phyloP scores from a whole-genome alignment of 1,140 invertebrate genomes.

The Meloidogyne hapla region DNA sequence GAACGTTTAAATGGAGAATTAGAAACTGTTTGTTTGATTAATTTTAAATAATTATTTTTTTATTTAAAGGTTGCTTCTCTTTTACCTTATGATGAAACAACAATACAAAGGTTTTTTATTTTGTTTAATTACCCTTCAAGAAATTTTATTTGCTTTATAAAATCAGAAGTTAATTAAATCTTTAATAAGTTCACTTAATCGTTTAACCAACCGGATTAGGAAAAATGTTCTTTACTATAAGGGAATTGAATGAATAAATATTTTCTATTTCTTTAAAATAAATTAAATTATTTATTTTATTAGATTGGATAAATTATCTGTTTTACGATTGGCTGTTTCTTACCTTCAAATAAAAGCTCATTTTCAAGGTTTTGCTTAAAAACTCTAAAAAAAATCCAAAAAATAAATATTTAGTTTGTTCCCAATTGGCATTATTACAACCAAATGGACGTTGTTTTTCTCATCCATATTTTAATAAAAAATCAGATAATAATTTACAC shows the following conservation, averaged over 20 bases:
- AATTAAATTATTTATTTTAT: constrained; percentile 72
- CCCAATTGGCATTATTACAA: constrained; percentile 4
- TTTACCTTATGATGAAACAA: constrained; percentile 6
- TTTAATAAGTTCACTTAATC: too few species aligned
- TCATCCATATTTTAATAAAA: not conserved
- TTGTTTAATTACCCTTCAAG: too few species aligned
- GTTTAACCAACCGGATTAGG: too few species aligned
- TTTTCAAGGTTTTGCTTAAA: constrained; percentile 84
- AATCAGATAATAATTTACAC: too few species aligned
- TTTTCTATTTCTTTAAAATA: too few species aligned
- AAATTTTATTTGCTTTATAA: too few species aligned
- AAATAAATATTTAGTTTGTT: constrained; percentile 14
- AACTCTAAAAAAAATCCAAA: not conserved
- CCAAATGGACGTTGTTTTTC: not conserved
- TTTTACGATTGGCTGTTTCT: constrained; percentile 91
- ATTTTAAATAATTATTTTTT: not conserved
- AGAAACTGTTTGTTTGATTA: constrained; percentile 73
- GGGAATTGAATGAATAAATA: too few species aligned
- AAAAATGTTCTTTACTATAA: too few species aligned
- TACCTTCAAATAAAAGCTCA: constrained; percentile 97
- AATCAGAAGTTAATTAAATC: not conserved
- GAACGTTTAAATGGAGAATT: constrained; percentile 95
- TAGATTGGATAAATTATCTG: constrained; percentile 96
- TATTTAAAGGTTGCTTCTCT: not conserved
- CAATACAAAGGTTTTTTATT: not conserved